Conservation (phyloP, 2,113 vertebrate genomes). For the Psittacus erithacus region DNA sequence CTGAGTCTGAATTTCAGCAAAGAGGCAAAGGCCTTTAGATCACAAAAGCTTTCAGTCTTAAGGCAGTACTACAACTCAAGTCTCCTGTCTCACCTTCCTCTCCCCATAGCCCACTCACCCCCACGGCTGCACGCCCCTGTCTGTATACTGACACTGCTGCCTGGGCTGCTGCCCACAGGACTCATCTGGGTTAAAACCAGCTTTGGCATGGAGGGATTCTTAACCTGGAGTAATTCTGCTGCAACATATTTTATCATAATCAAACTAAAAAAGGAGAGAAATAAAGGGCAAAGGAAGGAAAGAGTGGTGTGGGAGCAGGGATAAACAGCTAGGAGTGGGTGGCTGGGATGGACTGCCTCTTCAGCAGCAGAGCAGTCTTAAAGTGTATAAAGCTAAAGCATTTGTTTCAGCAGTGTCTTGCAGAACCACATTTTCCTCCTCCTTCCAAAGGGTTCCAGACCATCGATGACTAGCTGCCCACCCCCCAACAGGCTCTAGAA, state of each 20-base stretch:
- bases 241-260: accelerated
- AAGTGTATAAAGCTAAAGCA: background rate
- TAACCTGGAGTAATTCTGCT: background rate
- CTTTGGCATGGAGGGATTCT: accelerated
- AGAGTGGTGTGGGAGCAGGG: background rate
- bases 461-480: accelerated
- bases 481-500: no score
- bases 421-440: background rate
- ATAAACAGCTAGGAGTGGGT: background rate
- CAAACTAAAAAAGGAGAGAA: background rate
- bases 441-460: background rate
- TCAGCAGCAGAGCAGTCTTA: background rate
- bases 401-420: background rate
- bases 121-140: accelerated
- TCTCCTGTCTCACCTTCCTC: background rate
- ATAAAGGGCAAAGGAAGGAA: background rate
- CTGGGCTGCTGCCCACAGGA: background rate
- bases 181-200: accelerated
- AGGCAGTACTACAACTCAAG: background rate
- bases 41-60: background rate
- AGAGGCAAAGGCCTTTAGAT: background rate
- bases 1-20: accelerated
- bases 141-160: accelerated
- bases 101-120: background rate
- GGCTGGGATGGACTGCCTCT: background rate